phyloP scores from a whole-genome alignment of 2,113 vertebrate species.

The Oxygymnocypris stewartii region DNA sequence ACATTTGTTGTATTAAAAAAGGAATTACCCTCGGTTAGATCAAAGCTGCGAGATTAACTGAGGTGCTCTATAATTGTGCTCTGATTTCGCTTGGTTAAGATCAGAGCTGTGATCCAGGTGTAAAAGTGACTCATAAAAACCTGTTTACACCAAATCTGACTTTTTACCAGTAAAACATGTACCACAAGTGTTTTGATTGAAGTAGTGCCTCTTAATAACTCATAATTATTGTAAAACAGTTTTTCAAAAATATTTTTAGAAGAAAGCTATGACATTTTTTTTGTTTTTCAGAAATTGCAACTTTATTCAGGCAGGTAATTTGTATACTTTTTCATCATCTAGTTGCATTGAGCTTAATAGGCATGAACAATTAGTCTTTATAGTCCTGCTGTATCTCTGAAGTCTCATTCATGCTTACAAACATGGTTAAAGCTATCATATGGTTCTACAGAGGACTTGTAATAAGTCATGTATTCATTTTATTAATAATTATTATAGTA shows the following conservation, averaged over 20 bases:
- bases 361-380: too few species aligned
- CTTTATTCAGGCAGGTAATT: neutral
- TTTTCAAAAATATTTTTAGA: too few species aligned
- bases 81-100: neutral
- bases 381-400: too few species aligned
- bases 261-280: neutral
- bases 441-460: too few species aligned
- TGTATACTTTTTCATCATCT: too few species aligned
- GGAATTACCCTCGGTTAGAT: constrained; percentile 67
- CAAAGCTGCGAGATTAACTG: constrained; percentile 57
- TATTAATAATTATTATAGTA: too few species aligned
- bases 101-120: neutral
- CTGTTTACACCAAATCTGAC: neutral
- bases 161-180: neutral
- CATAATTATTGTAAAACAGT: too few species aligned
- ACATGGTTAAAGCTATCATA: too few species aligned
- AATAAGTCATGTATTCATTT: too few species aligned
- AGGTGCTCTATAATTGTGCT: constrained; percentile 56
- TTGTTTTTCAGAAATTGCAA: neutral
- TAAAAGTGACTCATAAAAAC: neutral
- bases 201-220: neutral
- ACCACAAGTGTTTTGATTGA: neutral
- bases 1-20: constrained; percentile 69
- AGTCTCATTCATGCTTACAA: too few species aligned
- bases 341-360: too few species aligned